Base-by-base conservation (phyloP, 2,113 vertebrate species). In the Zosterops pallidus region DNA sequence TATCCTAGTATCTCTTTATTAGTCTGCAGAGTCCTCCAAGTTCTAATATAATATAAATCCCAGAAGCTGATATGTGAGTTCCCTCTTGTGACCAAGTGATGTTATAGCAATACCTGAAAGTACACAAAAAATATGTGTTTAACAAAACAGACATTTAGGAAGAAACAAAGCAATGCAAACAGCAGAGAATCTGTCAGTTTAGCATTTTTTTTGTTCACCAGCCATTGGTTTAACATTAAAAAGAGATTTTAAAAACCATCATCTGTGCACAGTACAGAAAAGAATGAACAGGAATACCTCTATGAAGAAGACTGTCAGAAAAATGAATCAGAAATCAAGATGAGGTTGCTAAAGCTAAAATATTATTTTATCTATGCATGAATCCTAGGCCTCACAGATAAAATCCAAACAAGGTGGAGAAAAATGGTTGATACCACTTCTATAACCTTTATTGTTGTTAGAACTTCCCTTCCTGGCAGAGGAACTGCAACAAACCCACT, bases 51-150 rank as follows among this genome's bases (percentile, higher is more conserved):
- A 57, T 75, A 55, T 11, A 62, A 77, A 83, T 11, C 28, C 12
- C 3, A 21, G 15, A 46, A 35, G 31, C n/a, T 86, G 85, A 80
- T 55, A 39, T 8, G 15, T 0, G 83, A 93, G 92, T 74, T 86
- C 96, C 96, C 95, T 96, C 96, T 95, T 90, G 96, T 86, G 96
- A 81, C 92, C 67, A 64, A 86, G 16, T 0, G n/a, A 18, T 33
- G 92, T 20, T 76, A 96, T 3, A 78, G 90, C 95, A 94, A 37
- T 16, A 55, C 11, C 39, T 50, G 46, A 28, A 71, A 76, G 44
- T 5, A 50, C 52, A 50, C 8, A 53, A 6, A 67, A 35, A 20
- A 12, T 5, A 14, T 0, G 2, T 18, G 26, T 24, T 80, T 59
- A 52, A 80, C 49, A 52, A 6, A 1, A 0, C 37, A 79, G 49